These are phyloP conservation scores for Drosophila tristis DNA, from an alignment of 1,140 invertebrate genomes.

Conservation along the genomic window DNA sequence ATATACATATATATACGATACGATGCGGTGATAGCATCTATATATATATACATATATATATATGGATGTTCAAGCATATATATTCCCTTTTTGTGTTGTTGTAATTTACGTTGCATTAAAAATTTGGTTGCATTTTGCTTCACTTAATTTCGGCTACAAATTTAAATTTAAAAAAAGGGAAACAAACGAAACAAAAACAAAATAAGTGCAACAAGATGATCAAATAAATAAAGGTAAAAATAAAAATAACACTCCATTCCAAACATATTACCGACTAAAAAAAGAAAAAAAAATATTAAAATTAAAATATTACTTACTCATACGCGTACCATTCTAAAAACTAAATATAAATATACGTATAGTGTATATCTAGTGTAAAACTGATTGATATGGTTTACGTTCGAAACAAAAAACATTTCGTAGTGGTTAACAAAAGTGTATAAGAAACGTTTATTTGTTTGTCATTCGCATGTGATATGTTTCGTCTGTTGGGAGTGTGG, in stretches of 20 bases:
- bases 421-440: constrained; percentile 60
- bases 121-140: constrained; percentile 58
- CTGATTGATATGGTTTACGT: too few species aligned
- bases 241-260: background rate
- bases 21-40: too few species aligned
- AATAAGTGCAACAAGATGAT: constrained; percentile 23
- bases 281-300: too few species aligned
- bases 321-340: too few species aligned
- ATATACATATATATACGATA: constrained; percentile 36
- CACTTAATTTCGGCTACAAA: constrained; percentile 50
- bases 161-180: constrained; percentile 25
- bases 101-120: constrained; percentile 68
- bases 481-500: constrained; percentile 12
- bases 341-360: too few species aligned
- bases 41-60: constrained; percentile 63
- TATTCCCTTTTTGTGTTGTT: constrained; percentile 63
- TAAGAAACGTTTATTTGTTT: constrained; percentile 65
- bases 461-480: constrained; percentile 67
- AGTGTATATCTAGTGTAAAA: too few species aligned
- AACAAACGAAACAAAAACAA: constrained; percentile 15
- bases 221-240: constrained; percentile 3
- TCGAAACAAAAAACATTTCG: background rate
- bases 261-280: background rate
- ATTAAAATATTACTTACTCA: background rate
- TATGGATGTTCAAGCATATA: constrained; percentile 58